Evolutionary conservation across 2,888 invertebrate genomes (phyloP).

Genomic region (Chironomus tentans): DNA sequence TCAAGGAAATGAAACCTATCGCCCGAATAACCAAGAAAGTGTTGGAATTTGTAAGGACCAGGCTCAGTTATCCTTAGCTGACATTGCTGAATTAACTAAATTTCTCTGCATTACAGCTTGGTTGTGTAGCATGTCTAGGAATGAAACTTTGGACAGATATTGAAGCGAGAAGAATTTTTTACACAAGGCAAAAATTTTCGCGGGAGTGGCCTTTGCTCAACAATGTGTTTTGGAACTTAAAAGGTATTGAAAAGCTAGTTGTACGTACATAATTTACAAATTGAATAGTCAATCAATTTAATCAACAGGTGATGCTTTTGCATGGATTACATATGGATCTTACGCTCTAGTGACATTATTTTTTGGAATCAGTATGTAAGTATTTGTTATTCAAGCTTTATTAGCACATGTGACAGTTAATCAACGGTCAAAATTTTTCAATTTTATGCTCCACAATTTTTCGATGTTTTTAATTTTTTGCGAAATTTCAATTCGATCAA

Average conservation of each 20-base stretch:
- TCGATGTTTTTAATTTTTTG: no score
- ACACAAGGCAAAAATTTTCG: slow-evolving; percentile 31
- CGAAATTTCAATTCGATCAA: no score
- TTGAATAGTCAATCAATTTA: background rate
- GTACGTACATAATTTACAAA: background rate
- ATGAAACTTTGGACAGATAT: slow-evolving; percentile 31
- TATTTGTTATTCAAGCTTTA: background rate
- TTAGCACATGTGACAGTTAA: background rate
- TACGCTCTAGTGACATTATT: slow-evolving; percentile 31
- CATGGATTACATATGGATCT: slow-evolving; percentile 32
- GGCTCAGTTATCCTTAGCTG: no score
- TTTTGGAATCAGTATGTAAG: slow-evolving; percentile 31
- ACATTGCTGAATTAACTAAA: background rate
- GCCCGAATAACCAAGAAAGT: slow-evolving; percentile 13
- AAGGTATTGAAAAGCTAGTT: background rate
- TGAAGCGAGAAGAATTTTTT: slow-evolving; percentile 30
- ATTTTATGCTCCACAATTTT: no score
- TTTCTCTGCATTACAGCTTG: slow-evolving; percentile 28
- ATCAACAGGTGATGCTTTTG: slow-evolving; percentile 30
- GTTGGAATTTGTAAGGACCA: slow-evolving; percentile 14
- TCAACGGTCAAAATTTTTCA: no score
- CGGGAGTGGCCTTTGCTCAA: slow-evolving; percentile 18
- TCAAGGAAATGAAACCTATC: background rate
- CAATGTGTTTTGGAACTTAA: slow-evolving; percentile 18
- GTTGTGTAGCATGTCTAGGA: slow-evolving; percentile 31